Evolutionary conservation across 1,140 invertebrate species (phyloP), one percentile per base, ranked within the genome.

Genomic region (Protaetia brevitarsis): DNA sequence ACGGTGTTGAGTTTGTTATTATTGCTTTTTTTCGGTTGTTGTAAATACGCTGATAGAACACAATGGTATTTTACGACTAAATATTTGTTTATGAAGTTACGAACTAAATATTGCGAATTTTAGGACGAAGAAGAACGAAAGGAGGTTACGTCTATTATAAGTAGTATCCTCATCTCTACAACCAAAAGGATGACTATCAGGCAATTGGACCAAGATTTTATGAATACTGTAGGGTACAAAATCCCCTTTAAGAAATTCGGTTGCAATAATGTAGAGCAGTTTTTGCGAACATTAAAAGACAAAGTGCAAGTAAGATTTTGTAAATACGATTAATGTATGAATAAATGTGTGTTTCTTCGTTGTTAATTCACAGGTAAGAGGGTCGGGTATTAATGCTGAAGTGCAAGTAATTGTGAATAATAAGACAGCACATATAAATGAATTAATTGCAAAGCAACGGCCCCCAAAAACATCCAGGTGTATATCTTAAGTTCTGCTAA

Each of bases 381-480:
- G 57, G 2, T 13, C 10, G n/a, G 57, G 57, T 5, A 16, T 16
- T 0, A 13, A 59, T 59, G 57, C 57, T 0, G 57, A 59, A 3
- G 10, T 59, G 3, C 27, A 29, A 59, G 57, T 31, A 3, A 4
- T 59, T 2, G 26, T 59, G 16, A 31, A 4, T 16, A 11, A 27
- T 8, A 59, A 59, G 30, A 29, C 57, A 31, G 57, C 57, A n/a
- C 57, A 59, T 16, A 59, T 59, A 19, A 31, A 28, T 23, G 26
- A 59, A 27, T 31, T 59, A 31, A 59, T 59, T 21, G 10, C 57
- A 27, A 59, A 29, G 26, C 57, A 59, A 59, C 28, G 26, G 26
- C 10, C 5, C 21, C 41, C 16, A 51, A 51, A 51, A 51, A 3
- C 19, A 3, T 23, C 16, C 21, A 26, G 6, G 41, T 51, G 26